These are phyloP conservation scores for Tragelaphus oryx DNA, from an alignment of 2,797 vertebrate species.

Conservation along the genomic window DNA sequence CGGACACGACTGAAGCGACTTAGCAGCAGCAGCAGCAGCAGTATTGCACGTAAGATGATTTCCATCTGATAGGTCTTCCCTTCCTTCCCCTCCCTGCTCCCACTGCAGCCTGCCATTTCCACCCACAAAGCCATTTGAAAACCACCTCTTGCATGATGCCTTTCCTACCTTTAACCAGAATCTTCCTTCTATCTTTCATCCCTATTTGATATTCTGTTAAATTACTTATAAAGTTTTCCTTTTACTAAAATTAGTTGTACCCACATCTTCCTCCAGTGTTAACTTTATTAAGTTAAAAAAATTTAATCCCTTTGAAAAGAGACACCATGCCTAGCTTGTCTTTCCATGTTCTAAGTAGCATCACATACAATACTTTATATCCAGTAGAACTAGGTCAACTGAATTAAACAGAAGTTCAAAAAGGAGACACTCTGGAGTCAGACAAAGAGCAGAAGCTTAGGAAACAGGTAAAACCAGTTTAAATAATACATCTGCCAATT, in stretches of 20 bases:
- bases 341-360: not conserved
- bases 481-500: not conserved
- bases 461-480: not conserved
- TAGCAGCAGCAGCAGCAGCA: too few species aligned
- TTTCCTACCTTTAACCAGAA: not conserved
- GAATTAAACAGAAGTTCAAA: not conserved
- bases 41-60: not conserved
- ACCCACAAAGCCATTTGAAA: not conserved
- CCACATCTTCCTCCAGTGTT: not conserved
- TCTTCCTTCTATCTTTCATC: not conserved
- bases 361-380: not conserved
- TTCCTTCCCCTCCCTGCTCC: not conserved
- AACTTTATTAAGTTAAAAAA: not conserved
- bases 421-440: not conserved
- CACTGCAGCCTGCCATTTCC: not conserved
- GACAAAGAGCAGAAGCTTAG: not conserved
- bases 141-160: not conserved
- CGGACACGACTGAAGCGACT: too few species aligned
- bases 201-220: not conserved
- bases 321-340: not conserved
- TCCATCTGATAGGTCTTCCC: not conserved
- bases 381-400: not conserved
- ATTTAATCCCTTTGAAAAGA: not conserved
- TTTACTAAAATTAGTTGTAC: not conserved
- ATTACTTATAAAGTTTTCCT: not conserved